Evolutionary conservation across 2,113 vertebrate species (phyloP).

Genomic region (Saccopteryx leptura): DNA sequence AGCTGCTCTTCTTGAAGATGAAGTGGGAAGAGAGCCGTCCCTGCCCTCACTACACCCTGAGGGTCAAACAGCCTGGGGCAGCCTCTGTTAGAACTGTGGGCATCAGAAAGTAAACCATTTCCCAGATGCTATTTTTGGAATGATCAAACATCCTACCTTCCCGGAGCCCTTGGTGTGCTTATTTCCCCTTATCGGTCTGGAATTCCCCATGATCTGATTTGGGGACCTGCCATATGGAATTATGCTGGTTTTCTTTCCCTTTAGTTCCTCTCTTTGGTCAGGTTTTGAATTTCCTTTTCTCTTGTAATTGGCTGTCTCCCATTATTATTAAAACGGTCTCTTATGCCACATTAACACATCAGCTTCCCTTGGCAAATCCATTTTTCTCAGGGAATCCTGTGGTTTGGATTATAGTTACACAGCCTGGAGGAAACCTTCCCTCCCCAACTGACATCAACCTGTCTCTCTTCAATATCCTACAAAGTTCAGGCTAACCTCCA

Average conservation of each 20-base stretch:
- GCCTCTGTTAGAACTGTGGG: not conserved
- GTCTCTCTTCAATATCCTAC: not conserved
- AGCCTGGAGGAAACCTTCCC: not conserved
- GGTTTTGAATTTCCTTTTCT: not conserved
- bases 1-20: not conserved
- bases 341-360: not conserved
- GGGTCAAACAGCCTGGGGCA: not conserved
- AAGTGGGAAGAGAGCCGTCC: not conserved
- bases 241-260: not conserved
- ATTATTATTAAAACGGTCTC: not conserved
- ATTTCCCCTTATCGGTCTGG: not conserved
- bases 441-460: not conserved
- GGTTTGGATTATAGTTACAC: not conserved
- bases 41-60: rapidly evolving
- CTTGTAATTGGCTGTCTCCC: slow-evolving; percentile 1
- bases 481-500: not conserved
- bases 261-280: not conserved
- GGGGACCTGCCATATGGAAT: not conserved
- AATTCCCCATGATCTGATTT: not conserved
- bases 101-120: not conserved
- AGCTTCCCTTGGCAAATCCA: not conserved
- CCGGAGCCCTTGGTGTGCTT: not conserved
- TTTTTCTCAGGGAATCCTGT: slow-evolving; percentile 3
- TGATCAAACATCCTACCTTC: not conserved
- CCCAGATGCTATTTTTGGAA: not conserved